Base-by-base conservation (phyloP, 2,888 invertebrate genomes). In the Hermodice carunculata region DNA sequence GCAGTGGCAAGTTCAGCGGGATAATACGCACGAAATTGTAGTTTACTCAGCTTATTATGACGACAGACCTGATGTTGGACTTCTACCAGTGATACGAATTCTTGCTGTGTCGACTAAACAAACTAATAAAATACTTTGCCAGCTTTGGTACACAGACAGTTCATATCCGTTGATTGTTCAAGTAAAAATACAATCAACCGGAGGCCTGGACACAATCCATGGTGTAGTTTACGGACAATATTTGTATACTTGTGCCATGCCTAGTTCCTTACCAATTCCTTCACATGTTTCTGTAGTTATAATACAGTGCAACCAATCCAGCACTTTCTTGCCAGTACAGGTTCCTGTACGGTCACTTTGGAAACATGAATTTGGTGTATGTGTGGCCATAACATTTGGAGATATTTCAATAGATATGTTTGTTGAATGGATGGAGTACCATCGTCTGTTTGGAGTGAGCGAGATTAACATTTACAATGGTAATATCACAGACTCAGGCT, bases 391-490 rank as follows among this genome's bases (percentile, higher is more conserved):
- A 14, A 37, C 67, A 8, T 67, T 63, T 44, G 74, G 71, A 1
- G 34, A 31, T 0, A 26, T 69, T 3, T 17, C 51, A 3, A 11
- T 43, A 0, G 26, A 29, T 19, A 29, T 26, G 22, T 37, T 74
- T 3, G 57, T 72, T 2, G 74, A 74, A 46, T 74, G 74, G 74
- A 42, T 66, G 17, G 74, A 72, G 49, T 8, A 66, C 5, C n/a
- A 68, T 37, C 14, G 40, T 6, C n/a, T 72, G 14, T 51, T 72
- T 11, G 74, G 74, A 1, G 69, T 73, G 26, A 43, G 48, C 6
- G 44, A 63, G 31, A 42, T 73, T 22, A 66, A 64, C 37, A 56
- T 73, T 11, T 73, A 73, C 60, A 64, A 73, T 37, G 62, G 60
- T 3, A 49, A 51, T 32, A 31, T 69, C n/a, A 6, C 52, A 5